phyloP scores from a whole-genome alignment of 2,797 vertebrate species.

The Eupleurogrammus muticus region DNA sequence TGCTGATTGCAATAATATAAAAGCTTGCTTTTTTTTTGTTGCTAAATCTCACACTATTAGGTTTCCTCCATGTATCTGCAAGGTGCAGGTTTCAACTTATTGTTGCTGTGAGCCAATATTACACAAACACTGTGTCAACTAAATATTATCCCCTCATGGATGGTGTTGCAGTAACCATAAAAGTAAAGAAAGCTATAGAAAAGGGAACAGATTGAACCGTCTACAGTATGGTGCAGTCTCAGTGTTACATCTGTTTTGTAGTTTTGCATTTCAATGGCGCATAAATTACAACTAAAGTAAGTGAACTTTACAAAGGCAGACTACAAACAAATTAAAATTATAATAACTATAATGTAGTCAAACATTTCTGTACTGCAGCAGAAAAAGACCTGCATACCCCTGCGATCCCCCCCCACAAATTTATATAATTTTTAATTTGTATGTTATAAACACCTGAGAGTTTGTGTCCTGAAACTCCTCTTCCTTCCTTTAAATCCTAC shows the following conservation, averaged over 20 bases:
- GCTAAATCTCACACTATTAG: background rate
- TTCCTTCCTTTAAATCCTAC: constrained; percentile 37
- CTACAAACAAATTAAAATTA: background rate
- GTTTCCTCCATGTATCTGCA: background rate
- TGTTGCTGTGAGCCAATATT: background rate
- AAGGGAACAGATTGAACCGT: no score
- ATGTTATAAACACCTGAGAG: background rate
- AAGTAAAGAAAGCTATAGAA: no score
- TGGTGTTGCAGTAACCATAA: no score
- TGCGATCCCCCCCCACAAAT: no score
- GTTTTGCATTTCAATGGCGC: background rate
- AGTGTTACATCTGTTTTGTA: no score
- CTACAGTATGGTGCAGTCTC: no score
- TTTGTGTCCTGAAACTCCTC: constrained; percentile 23
- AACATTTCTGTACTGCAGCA: no score
- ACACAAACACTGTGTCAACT: background rate
- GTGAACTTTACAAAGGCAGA: background rate
- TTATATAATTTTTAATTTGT: background rate
- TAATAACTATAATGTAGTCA: background rate
- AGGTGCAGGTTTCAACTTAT: background rate
- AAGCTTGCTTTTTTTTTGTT: background rate
- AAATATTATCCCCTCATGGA: background rate
- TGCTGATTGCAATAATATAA: background rate
- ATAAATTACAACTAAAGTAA: background rate
- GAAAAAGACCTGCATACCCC: no score